Conservation (phyloP, 2,113 vertebrate species). For the Xyrauchen texanus region DNA sequence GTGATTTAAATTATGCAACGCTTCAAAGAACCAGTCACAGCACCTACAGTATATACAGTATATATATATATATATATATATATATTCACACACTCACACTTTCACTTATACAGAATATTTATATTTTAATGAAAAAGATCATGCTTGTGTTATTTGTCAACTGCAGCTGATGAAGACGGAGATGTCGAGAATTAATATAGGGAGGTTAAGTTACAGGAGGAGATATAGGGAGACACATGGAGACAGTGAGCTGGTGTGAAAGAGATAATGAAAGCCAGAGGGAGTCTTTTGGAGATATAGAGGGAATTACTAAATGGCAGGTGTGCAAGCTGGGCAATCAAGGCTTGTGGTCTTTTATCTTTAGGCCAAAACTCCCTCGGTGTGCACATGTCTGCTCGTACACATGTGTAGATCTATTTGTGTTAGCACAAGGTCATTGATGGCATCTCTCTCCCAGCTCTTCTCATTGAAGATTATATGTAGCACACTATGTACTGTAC, state of each 20-base stretch:
- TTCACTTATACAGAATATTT: too few species aligned
- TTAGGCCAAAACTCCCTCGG: not conserved
- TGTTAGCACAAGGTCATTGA: not conserved
- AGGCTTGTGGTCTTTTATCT: slow-evolving; percentile 11
- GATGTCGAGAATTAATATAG: not conserved
- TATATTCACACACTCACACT: too few species aligned
- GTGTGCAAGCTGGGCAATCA: slow-evolving; percentile 7
- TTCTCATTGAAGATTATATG: not conserved
- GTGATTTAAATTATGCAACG: too few species aligned
- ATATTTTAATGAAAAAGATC: too few species aligned
- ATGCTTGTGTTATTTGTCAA: too few species aligned
- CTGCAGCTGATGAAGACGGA: too few species aligned
- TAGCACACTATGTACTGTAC: not conserved
- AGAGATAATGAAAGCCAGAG: slow-evolving; percentile 14
- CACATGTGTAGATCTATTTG: not conserved
- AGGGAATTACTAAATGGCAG: slow-evolving; percentile 12
- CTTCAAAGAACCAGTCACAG: too few species aligned
- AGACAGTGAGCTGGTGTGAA: not conserved
- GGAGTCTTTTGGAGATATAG: not conserved
- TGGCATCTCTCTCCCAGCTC: not conserved
- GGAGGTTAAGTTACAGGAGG: not conserved
- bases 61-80: too few species aligned
- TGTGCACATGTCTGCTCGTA: not conserved
- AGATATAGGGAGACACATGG: not conserved
- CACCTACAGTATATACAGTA: too few species aligned